Evolutionary conservation across 2,113 vertebrate genomes (phyloP), one percentile per base, ranked within the genome.

Genomic region (western clawed frog (Xenopus tropicalis)): DNA sequence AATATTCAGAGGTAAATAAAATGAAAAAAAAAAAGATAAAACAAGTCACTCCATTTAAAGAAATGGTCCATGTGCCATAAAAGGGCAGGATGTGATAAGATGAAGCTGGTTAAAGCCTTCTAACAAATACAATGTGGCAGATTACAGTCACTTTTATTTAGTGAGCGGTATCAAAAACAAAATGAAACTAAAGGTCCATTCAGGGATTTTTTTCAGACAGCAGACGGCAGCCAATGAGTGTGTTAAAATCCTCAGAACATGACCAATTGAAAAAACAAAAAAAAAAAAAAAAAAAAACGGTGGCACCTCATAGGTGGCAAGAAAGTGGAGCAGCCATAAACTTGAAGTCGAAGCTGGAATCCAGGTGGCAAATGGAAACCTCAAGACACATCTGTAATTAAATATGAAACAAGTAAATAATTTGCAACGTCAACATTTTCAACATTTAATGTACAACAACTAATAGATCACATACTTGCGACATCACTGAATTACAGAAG

Each of bases 301-400:
- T 85, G 83, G 84, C 80, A 86, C 52, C 72, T 46, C 43, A 24
- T n/a, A 69, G 73, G 73, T 69, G 58, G 66, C 57, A 86, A 85
- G 80, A 73, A 72, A 86, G 83, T 90, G 88, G 86, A 92, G 88
- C 86, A 91, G 91, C 91, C 88, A 84, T 90, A 82, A 83, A 88
- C 86, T 86, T 86, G 46, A 88, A 83, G 85, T 87, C 72, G 87
- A 86, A 88, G 86, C 84, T 83, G 85, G 86, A 86, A 88, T 86
- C 88, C 81, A 77, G 76, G 66, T 80, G 80, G 61, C 78, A 79
- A 83, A 71, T 13, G 48, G 82, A 82, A 85, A 81, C 81, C 90
- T 95, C 93, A 95, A 86, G 94, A 95, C 84, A 95, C 94, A 69
- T 95, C 94, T 95, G 88, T 64, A 90, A 90, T 42, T 74, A 25